phyloP scores from a whole-genome alignment of 2,888 invertebrate genomes.

The Euclidia mi region DNA sequence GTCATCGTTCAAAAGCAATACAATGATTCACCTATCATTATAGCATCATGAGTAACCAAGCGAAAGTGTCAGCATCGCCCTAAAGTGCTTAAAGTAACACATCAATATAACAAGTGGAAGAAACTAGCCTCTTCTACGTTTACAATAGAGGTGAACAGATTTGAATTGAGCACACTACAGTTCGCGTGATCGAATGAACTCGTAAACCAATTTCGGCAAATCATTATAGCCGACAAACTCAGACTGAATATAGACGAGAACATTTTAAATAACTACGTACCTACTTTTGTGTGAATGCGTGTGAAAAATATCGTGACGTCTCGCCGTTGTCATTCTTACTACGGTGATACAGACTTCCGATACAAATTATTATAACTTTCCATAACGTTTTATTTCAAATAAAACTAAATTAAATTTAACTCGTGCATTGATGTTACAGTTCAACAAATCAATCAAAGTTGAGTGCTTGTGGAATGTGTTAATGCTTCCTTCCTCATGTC shows the following conservation, averaged over 20 bases:
- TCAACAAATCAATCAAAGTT: slow-evolving; percentile 30
- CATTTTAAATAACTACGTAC: slow-evolving; percentile 63
- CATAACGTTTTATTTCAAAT: slow-evolving; percentile 34
- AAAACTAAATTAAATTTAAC: slow-evolving; percentile 31
- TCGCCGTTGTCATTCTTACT: slow-evolving; percentile 28
- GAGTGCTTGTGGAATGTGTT: slow-evolving; percentile 13
- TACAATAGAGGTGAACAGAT: slow-evolving; percentile 41
- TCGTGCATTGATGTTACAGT: slow-evolving; percentile 37
- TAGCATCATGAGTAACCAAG: slow-evolving; percentile 58
- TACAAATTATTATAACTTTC: slow-evolving; percentile 35
- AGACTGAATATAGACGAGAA: slow-evolving; percentile 61
- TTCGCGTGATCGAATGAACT: slow-evolving; percentile 69
- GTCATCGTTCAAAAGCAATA: slow-evolving; percentile 70
- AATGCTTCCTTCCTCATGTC: slow-evolving; percentile 33
- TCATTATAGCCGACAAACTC: slow-evolving; percentile 60
- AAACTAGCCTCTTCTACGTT: slow-evolving; percentile 34
- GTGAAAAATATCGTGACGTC: slow-evolving; percentile 55
- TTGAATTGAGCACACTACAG: slow-evolving; percentile 50
- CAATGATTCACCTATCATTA: slow-evolving; percentile 72
- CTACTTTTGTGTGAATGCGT: slow-evolving; percentile 65
- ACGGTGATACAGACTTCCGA: slow-evolving; percentile 28
- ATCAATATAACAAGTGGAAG: slow-evolving; percentile 18
- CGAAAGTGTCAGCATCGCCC: slow-evolving; percentile 55
- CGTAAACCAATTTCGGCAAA: slow-evolving; percentile 72
- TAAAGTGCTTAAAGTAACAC: slow-evolving; percentile 37